Base-by-base conservation (phyloP, 1,140 invertebrate genomes). In the Phenacoccus solenopsis region DNA sequence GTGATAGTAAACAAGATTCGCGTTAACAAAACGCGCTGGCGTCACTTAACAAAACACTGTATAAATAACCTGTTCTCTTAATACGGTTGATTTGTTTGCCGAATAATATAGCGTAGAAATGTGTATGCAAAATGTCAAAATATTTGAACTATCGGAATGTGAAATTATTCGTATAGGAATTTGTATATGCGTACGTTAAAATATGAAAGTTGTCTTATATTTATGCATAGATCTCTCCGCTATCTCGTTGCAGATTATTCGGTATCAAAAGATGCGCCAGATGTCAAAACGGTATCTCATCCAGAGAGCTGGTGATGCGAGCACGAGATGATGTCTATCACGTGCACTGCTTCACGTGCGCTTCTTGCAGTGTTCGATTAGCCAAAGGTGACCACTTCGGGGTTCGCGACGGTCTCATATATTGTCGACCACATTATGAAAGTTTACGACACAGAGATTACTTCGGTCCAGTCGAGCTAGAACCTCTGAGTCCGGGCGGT, bases 271-370 rank as follows among this genome's bases (percentile, higher is more conserved):
- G 90, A 70, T 96, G 93, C 76, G 88, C 88, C 1, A 84, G 91
- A 59, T 96, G 93, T 77, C 86, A 88, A 16, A 85, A 87, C 32
- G 88, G 88, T 0, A 90, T 97, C 75, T 88, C 88, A 13, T 87
- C 91, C n/a, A 88, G 88, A 73, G 93, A 96, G 81, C 82, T 96
- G 75, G 93, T 96, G 76, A 96, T 96, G 93, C 80, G 91, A 72
- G 93, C 92, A 0, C 80, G 90, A 28, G 90, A 93, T 73, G 83
- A 89, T 74, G 91, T 96, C 59, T 97, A 92, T 79, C 93, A 97
- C 79, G 82, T 94, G 67, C 86, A 89, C 71, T 97, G 93, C 81
- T 97, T 97, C 82, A 88, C 87, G 1, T 97, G 93, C 78, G 86
- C 87, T 21, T 86, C 89, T 68, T 96, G 94, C 80, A 87, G 90